phyloP scores from a whole-genome alignment of 2,113 vertebrate species.

The Scopus umbretta region DNA sequence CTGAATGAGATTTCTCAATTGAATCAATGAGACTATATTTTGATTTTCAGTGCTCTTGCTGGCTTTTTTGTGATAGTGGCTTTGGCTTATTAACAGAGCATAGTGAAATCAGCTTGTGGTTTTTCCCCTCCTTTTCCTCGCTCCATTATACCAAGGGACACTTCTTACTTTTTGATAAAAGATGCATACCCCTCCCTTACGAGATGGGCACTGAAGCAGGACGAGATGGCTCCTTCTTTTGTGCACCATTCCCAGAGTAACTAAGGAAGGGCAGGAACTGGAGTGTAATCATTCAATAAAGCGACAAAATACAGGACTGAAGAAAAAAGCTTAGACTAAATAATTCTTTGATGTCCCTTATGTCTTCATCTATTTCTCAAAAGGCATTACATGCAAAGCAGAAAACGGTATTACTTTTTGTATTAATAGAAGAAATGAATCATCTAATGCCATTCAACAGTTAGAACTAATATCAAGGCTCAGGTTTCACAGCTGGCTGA shows the following conservation, averaged over 20 bases:
- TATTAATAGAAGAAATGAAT: constrained; percentile 45
- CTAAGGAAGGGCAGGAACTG: not conserved
- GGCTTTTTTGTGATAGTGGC: not conserved
- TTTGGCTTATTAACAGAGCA: not conserved
- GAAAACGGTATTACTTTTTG: constrained; percentile 44
- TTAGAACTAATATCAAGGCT: not conserved
- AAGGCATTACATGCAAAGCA: constrained; percentile 42
- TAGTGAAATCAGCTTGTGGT: not conserved
- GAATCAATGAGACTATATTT: not conserved
- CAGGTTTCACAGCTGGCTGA: not conserved
- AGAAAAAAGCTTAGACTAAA: constrained; percentile 26
- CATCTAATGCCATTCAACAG: constrained; percentile 24
- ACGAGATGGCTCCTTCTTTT: not conserved
- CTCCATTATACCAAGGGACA: not conserved
- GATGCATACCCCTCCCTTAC: not conserved
- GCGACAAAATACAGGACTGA: not conserved
- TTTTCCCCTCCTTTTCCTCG: not conserved
- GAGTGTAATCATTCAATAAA: not conserved
- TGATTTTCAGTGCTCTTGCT: not conserved
- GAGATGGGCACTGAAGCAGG: not conserved
- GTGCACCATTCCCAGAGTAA: not conserved
- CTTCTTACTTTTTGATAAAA: not conserved
- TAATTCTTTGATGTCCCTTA: constrained; percentile 37
- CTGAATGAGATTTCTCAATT: not conserved
- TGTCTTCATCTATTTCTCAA: constrained; percentile 59